Evolutionary conservation across 1,140 invertebrate genomes (phyloP).

Genomic region (Pseudobourletiella spinata): DNA sequence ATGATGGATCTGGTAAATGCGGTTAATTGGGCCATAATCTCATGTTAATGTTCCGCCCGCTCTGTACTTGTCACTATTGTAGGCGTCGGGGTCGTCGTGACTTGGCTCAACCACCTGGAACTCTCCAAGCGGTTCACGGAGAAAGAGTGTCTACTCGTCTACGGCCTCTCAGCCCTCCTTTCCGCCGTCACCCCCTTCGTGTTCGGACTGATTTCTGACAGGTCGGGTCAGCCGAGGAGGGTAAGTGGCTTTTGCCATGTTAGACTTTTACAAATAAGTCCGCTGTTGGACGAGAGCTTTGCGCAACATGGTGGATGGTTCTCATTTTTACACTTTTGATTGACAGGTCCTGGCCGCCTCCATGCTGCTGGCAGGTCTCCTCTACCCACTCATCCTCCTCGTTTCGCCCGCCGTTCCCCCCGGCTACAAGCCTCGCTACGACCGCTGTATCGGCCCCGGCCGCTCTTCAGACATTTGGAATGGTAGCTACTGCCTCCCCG

Average conservation of each 20-base stretch:
- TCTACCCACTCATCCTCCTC: constrained; percentile 27
- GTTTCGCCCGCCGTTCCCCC: constrained; percentile 25
- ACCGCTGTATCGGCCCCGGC: constrained; percentile 11
- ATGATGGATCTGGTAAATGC: no score
- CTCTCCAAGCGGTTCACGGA: constrained; percentile 28
- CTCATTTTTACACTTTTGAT: no score
- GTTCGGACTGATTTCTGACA: constrained; percentile 35
- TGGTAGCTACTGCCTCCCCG: constrained; percentile 23
- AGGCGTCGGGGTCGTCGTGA: constrained; percentile 29
- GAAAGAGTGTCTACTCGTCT: constrained; percentile 27
- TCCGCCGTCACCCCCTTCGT: constrained; percentile 29
- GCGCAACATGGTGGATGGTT: no score
- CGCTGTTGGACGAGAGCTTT: no score
- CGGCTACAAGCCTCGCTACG: constrained; percentile 13
- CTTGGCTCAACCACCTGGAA: constrained; percentile 30
- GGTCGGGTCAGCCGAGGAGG: constrained; percentile 31
- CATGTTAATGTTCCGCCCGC: no score
- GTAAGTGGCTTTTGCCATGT: no score
- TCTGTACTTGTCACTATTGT: constrained; percentile 7
- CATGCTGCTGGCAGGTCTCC: constrained; percentile 25
- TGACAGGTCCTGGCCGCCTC: constrained; percentile 28
- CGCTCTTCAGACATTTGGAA: neutral
- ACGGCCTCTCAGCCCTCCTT: constrained; percentile 26
- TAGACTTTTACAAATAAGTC: no score
- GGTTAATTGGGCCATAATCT: no score